Percentiles rank a stretch among this genome's conserved stretches.
Evolutionary conservation across 2,797 vertebrate genomes (phyloP).

Genomic region (Protosalanx chinensis): DNA sequence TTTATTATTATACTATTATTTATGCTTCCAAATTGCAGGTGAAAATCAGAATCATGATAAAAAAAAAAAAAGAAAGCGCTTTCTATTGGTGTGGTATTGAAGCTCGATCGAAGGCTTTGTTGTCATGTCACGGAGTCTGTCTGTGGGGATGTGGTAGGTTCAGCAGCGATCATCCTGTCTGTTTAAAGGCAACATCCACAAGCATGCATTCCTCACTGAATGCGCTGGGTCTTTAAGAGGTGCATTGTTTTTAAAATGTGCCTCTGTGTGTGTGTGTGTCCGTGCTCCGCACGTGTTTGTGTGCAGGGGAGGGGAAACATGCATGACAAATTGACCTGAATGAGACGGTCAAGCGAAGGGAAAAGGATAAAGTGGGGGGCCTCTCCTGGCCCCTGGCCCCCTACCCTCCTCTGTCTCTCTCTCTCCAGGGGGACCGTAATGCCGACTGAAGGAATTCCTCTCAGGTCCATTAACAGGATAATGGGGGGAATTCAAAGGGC

Average conservation of each 20-base stretch:
- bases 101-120: neutral
- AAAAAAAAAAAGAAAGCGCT: neutral
- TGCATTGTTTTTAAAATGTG: conserved; percentile 30
- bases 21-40: too few relatives aligned
- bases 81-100: neutral
- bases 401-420: conserved; percentile 16
- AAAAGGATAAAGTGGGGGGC: conserved; percentile 29
- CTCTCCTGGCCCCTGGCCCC: neutral
- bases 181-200: conserved; percentile 15
- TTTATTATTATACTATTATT: too few relatives aligned
- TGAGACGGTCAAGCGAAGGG: conserved; percentile 30
- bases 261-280: conserved; percentile 18
- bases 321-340: conserved; percentile 58
- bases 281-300: neutral
- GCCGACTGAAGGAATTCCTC: conserved; percentile 64
- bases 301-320: conserved; percentile 21
- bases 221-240: neutral
- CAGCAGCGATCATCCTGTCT: conserved; percentile 29
- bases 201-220: conserved; percentile 15
- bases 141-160: conserved; percentile 15
- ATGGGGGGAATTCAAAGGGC: conserved; percentile 43
- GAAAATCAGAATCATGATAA: too few relatives aligned
- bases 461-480: conserved; percentile 55
- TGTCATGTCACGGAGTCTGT: neutral
- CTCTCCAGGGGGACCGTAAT: conserved; percentile 53